phyloP scores from a whole-genome alignment of 1,140 invertebrate genomes.

The Neodiprion lecontei region DNA sequence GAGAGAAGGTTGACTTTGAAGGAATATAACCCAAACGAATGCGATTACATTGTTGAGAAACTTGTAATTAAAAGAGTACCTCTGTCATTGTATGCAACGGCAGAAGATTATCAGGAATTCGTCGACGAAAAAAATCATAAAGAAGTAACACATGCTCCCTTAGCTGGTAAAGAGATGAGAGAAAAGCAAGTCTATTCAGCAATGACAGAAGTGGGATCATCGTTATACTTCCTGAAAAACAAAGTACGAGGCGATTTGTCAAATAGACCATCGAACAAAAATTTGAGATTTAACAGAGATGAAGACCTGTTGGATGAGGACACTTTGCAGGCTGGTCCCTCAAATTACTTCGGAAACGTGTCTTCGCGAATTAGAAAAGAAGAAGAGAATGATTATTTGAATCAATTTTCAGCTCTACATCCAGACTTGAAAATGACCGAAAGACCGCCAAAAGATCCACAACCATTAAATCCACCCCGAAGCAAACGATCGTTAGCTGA shows the following conservation, averaged over 20 bases:
- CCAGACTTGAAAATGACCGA: slow-evolving; percentile 30
- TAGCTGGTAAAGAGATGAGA: neutral
- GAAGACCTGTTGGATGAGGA: slow-evolving; percentile 15
- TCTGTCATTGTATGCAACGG: slow-evolving; percentile 19
- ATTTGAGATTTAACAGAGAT: slow-evolving; percentile 22
- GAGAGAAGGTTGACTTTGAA: neutral
- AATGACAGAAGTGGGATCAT: slow-evolving; percentile 3
- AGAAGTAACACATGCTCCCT: neutral
- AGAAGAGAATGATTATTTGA: slow-evolving; percentile 17
- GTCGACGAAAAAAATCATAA: slow-evolving; percentile 6
- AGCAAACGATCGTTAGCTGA: slow-evolving; percentile 28
- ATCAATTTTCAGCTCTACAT: slow-evolving; percentile 27
- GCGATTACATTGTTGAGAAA: slow-evolving; percentile 31
- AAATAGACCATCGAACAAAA: slow-evolving; percentile 11
- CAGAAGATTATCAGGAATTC: slow-evolving; percentile 16
- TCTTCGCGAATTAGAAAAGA: neutral
- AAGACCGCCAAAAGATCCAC: slow-evolving; percentile 28
- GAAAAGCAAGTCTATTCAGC: slow-evolving; percentile 10
- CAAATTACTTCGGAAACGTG: neutral
- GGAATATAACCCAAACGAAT: slow-evolving; percentile 15
- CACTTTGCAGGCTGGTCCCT: neutral
- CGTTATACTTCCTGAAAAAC: slow-evolving; percentile 18
- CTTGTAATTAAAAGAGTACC: slow-evolving; percentile 28
- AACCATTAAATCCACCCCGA: slow-evolving; percentile 18
- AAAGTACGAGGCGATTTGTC: slow-evolving; percentile 16